phyloP scores from a whole-genome alignment of 2,888 invertebrate species.

The Machimus atricapillus region DNA sequence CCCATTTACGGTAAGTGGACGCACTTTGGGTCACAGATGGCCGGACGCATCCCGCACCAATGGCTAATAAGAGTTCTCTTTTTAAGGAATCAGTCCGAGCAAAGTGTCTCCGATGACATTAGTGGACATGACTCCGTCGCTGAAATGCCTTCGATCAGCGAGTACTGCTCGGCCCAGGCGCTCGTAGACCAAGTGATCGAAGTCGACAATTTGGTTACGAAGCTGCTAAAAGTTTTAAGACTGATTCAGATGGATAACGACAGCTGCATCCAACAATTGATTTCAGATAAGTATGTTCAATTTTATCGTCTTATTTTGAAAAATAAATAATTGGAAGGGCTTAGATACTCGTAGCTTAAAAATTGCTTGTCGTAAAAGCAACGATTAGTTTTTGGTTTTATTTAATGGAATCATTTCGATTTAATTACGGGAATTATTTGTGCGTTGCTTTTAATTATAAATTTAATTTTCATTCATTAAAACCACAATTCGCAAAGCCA shows the following conservation, averaged over 20 bases:
- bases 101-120: slow-evolving; percentile 58
- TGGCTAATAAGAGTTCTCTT: slow-evolving; percentile 3
- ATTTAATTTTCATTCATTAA: too few relatives aligned
- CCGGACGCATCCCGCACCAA: neutral
- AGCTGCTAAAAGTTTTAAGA: slow-evolving; percentile 74
- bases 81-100: slow-evolving; percentile 50
- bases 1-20: slow-evolving; percentile 58
- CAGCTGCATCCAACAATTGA: slow-evolving; percentile 70
- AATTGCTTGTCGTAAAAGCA: neutral
- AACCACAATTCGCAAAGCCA: too few relatives aligned
- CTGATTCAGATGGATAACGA: slow-evolving; percentile 77
- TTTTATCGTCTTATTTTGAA: neutral
- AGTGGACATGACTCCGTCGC: slow-evolving; percentile 64
- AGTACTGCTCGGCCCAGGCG: slow-evolving; percentile 67
- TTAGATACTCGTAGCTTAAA: neutral
- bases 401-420: too few relatives aligned
- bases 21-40: neutral
- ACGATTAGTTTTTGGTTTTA: too few relatives aligned
- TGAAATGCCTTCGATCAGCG: slow-evolving; percentile 62
- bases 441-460: too few relatives aligned
- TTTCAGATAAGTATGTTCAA: slow-evolving; percentile 68
- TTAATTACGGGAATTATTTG: too few relatives aligned
- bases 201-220: slow-evolving; percentile 77
- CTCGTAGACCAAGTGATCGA: slow-evolving; percentile 77
- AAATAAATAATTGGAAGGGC: neutral